Base-by-base conservation (phyloP, 2,797 vertebrate genomes). In the Scomberomorus guttatus region DNA sequence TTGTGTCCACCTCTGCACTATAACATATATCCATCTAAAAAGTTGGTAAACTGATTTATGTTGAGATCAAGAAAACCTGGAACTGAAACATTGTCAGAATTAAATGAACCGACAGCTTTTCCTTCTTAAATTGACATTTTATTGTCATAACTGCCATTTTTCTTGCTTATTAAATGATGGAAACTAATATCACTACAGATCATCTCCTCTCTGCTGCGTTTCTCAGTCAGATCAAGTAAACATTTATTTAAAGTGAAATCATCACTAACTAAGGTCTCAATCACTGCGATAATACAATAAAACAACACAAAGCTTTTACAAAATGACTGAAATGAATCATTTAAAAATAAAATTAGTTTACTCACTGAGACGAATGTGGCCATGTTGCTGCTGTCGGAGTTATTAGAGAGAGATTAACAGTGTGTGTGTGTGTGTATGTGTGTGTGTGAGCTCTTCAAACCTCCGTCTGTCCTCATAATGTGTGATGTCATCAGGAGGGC, bases 351-450 rank as follows among this genome's bases (percentile, higher is more conserved):
- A 46, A 24, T 27, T 6, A 18, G 6, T 2, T 12, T 56, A 88
- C 88, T 91, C 42, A 91, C 90, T 4, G 79, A 87, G 56, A 91
- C 81, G 58, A 91, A 89, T 0, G 86, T 39, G 1, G 90, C 90
- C 90, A 91, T 91, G 57, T 12, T 62, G 79, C 37, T 20, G 77
- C 24, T 22, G 39, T 27, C 39, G 25, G 0, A 15, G 70, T 13
- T 25, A 5, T 27, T 9, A 0, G 1, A 6, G 1, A 34, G 6
- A 27, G 62, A 22, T 0, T 13, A 12, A 54, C 24, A 25, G 58
- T 22, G 39, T 22, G 63, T 42, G 55, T 62, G 59, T 52, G 48
- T 34, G 37, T 32, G n/a, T 25, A 9, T 25, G 1, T 34, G 12
- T 20, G 46, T 18, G 34, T 32, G 50, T 22, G 32, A 48, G 54